A percentile compares a stretch with the other conserved stretches of the same genome.
Conservation (phyloP, 2,113 vertebrate species). For the Triplophysa dalaica region DNA sequence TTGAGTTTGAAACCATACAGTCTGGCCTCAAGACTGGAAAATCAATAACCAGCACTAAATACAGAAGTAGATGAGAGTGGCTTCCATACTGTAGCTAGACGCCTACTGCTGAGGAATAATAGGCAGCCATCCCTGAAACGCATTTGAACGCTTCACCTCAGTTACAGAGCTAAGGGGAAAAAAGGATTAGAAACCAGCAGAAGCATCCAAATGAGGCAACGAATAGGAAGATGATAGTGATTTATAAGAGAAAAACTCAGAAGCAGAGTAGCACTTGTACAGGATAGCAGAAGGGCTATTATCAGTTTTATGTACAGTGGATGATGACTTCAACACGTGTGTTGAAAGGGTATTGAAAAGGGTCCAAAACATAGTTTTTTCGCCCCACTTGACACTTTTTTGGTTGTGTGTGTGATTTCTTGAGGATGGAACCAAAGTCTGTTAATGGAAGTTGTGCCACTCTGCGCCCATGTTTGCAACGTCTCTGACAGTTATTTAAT, state of each 20-base stretch:
- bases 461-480: too few species aligned
- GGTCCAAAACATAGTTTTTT: too few species aligned
- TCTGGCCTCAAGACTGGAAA: conserved; percentile 43
- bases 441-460: too few species aligned
- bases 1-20: conserved; percentile 35
- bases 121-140: conserved; percentile 49
- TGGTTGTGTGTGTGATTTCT: too few species aligned
- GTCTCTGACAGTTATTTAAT: too few species aligned
- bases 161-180: conserved; percentile 28
- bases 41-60: conserved; percentile 39
- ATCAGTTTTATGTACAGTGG: conserved; percentile 6
- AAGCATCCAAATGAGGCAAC: conserved; percentile 17
- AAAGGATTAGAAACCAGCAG: not conserved
- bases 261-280: not conserved
- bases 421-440: too few species aligned
- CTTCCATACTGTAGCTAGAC: not conserved
- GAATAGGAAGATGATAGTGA: conserved; percentile 14
- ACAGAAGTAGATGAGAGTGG: conserved; percentile 10
- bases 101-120: conserved; percentile 27
- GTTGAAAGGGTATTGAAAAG: not conserved
- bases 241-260: conserved; percentile 28
- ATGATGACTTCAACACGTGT: conserved; percentile 11
- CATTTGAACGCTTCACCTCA: conserved; percentile 23
- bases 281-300: not conserved
- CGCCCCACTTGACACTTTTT: too few species aligned